phyloP scores from a whole-genome alignment of 2,113 vertebrate genomes.

The Nipponia nippon region DNA sequence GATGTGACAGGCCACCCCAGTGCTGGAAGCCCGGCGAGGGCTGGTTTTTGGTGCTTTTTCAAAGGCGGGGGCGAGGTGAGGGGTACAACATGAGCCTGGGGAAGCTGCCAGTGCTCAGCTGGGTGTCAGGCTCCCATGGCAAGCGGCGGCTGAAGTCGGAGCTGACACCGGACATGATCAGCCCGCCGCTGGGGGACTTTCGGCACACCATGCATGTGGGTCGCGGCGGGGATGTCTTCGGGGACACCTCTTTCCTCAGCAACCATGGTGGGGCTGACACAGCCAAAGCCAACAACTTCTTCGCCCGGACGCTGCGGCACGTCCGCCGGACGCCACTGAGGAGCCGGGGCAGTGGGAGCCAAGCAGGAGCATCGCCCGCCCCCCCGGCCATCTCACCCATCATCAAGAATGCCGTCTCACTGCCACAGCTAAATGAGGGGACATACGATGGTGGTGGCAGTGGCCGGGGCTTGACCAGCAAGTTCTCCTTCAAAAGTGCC shows the following conservation, averaged over 20 bases:
- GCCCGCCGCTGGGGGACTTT: conserved; percentile 89
- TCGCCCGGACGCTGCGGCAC: conserved; percentile 83
- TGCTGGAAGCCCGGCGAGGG: neutral
- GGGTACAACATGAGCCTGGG: conserved; percentile 84
- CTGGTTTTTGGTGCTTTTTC: neutral
- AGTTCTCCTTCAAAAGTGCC: conserved; percentile 76
- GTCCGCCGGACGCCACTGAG: conserved; percentile 74
- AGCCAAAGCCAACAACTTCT: conserved; percentile 77
- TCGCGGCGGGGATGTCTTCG: conserved; percentile 90
- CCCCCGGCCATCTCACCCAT: conserved; percentile 89
- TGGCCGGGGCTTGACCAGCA: conserved; percentile 45
- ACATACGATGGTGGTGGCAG: conserved; percentile 57
- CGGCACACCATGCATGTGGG: conserved; percentile 97
- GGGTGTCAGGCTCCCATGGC: conserved; percentile 83
- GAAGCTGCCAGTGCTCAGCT: conserved; percentile 85
- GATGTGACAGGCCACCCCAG: neutral
- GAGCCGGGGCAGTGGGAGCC: conserved; percentile 61
- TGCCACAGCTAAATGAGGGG: conserved; percentile 85
- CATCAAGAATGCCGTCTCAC: conserved; percentile 92
- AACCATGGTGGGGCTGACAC: conserved; percentile 78
- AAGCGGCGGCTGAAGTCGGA: conserved; percentile 83
- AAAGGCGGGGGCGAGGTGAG: neutral
- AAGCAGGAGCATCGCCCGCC: conserved; percentile 66
- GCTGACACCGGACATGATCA: conserved; percentile 94
- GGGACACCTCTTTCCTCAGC: conserved; percentile 96